Base-by-base conservation (phyloP, 2,797 vertebrate genomes). In the Acanthurus lineatus region DNA sequence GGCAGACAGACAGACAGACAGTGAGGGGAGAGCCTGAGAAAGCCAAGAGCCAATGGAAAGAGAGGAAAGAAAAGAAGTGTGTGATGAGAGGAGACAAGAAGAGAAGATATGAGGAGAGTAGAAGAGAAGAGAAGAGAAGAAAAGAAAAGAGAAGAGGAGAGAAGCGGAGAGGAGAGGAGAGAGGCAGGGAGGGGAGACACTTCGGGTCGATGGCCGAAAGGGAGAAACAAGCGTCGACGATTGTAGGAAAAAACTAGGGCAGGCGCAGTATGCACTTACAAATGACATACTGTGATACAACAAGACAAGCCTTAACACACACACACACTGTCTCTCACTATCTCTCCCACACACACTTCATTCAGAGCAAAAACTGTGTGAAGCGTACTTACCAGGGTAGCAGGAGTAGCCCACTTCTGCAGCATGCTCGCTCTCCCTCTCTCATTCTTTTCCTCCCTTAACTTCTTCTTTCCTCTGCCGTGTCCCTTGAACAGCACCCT, bases 321-420 rank as follows among this genome's bases (percentile, higher is more conserved):
- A 76, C 52, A 42, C 73, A 53, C 65, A 28, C 61, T 14, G 47
- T 7, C 25, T 19, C 45, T 32, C 60, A 47, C 35, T 40, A 69
- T 70, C 59, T 54, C 60, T 61, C 28, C 8, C 64, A 54, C 76
- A 79, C 72, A 77, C 86, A 78, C 84, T 85, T 87, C 79, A 83
- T 86, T 90, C 64, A 81, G 67, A 85, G 76, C 22, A 2, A 85
- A 82, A 89, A 86, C 79, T 88, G 86, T 80, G 83, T 79, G 67
- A 89, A 89, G 89, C 85, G 87, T 90, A 88, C 92, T 94, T 86
- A 94, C 93, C 91, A 78, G 81, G 81, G 80, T 68, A 86, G 89
- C 84, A 88, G 73, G 89, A 91, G 84, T 75, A 88, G 77, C 83
- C 83, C 89, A 90, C 87, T 90, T 87, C 80, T 89, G 82, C 86